Conservation (phyloP, 2,888 invertebrate species). For the Sarcophaga carnaria region DNA sequence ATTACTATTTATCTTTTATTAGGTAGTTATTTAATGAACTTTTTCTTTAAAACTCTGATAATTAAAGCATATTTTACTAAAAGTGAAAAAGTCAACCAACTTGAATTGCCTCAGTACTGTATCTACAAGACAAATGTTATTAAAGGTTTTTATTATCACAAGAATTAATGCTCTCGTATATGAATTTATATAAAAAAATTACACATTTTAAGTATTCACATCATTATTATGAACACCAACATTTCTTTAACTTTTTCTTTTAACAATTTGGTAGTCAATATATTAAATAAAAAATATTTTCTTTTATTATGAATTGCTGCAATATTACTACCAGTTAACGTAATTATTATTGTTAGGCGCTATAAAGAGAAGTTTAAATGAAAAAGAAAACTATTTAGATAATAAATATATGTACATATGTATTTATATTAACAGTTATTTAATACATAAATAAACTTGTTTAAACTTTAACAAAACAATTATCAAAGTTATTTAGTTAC, state of each 20-base stretch:
- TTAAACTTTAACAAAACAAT: too few species aligned
- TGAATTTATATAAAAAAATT: neutral
- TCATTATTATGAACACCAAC: neutral
- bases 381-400: conserved; percentile 4
- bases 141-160: conserved; percentile 16
- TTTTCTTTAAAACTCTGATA: conserved; percentile 26
- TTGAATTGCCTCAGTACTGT: conserved; percentile 36
- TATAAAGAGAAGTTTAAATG: conserved; percentile 19
- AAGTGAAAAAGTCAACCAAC: neutral
- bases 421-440: too few species aligned
- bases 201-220: neutral
- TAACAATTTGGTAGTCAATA: too few species aligned
- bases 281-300: too few species aligned
- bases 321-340: conserved; percentile 3
- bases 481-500: too few species aligned
- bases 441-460: too few species aligned
- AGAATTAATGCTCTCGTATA: conserved; percentile 3
- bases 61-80: conserved; percentile 40
- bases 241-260: neutral
- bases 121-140: neutral
- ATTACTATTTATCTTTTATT: conserved; percentile 8
- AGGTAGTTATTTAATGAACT: conserved; percentile 8
- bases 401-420: neutral
- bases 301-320: too few species aligned
- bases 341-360: conserved; percentile 9